Percentiles rank a stretch among this genome's conserved stretches.
Evolutionary conservation across 2,113 vertebrate species (phyloP).

Genomic region (Agapornis roseicollis): DNA sequence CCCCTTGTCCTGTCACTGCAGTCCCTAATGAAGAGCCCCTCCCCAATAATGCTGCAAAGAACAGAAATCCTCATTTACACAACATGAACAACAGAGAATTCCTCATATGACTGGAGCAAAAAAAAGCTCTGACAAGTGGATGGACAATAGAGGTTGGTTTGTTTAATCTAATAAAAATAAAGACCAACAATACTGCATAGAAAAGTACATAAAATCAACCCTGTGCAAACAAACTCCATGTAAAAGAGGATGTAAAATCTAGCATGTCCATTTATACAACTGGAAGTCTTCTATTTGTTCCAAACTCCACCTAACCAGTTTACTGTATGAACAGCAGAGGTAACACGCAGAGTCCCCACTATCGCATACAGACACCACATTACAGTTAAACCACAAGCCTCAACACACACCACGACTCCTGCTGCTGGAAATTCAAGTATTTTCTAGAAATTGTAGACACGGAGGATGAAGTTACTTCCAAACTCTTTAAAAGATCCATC

Average conservation of each 20-base stretch:
- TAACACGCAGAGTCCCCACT: background rate
- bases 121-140: background rate
- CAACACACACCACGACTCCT: background rate
- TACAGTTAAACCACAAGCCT: background rate
- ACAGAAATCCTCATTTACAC: background rate
- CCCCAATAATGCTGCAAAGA: background rate
- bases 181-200: background rate
- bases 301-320: background rate
- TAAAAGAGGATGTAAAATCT: background rate
- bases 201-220: accelerated
- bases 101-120: background rate
- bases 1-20: too few relatives aligned
- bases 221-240: background rate
- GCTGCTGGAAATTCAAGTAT: background rate
- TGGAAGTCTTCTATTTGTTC: background rate
- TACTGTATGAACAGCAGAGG: background rate
- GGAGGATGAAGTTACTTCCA: background rate
- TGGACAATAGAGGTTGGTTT: background rate
- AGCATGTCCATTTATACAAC: background rate
- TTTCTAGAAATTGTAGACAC: background rate
- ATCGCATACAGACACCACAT: background rate
- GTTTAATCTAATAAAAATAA: background rate
- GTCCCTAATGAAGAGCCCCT: too few relatives aligned
- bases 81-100: background rate
- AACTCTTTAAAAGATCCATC: background rate